phyloP scores from a whole-genome alignment of 2,888 invertebrate genomes.

The Geotrupes spiniger region DNA sequence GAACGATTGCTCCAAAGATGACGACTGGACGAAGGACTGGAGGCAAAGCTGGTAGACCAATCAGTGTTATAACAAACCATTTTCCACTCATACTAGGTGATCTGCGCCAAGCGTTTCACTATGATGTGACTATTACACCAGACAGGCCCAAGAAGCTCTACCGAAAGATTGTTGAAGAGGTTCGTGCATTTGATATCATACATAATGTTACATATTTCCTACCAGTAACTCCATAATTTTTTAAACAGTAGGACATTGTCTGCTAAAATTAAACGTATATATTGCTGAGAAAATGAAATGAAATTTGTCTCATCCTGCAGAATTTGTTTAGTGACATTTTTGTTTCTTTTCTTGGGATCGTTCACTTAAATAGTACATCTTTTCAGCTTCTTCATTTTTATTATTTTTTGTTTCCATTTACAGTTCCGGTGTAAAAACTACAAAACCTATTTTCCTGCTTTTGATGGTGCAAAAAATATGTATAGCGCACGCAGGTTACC shows the following conservation, averaged over 20 bases:
- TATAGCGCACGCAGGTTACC: slow-evolving; percentile 55
- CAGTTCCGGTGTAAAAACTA: slow-evolving; percentile 40
- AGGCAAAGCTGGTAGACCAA: slow-evolving; percentile 48
- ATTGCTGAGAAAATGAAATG: no score
- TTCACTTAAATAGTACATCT: no score
- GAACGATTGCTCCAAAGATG: no score
- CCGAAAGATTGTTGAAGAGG: slow-evolving; percentile 46
- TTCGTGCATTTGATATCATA: no score
- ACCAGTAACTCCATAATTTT: slow-evolving; percentile 28
- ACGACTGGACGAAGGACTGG: slow-evolving; percentile 20
- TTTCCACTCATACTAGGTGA: slow-evolving; percentile 55
- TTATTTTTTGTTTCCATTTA: no score
- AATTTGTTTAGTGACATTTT: no score
- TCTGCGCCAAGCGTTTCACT: slow-evolving; percentile 61
- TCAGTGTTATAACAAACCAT: slow-evolving; percentile 63
- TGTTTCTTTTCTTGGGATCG: no score
- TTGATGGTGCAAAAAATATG: slow-evolving; percentile 70
- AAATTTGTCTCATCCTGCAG: no score
- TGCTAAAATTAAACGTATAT: no score
- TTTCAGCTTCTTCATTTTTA: no score
- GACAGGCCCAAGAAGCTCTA: slow-evolving; percentile 66
- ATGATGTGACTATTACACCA: slow-evolving; percentile 74
- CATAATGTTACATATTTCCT: background rate
- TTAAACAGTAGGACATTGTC: no score
- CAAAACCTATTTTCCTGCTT: slow-evolving; percentile 58